These are phyloP conservation scores for Volucella inanis DNA, from an alignment of 2,888 invertebrate species.

Conservation along the genomic window DNA sequence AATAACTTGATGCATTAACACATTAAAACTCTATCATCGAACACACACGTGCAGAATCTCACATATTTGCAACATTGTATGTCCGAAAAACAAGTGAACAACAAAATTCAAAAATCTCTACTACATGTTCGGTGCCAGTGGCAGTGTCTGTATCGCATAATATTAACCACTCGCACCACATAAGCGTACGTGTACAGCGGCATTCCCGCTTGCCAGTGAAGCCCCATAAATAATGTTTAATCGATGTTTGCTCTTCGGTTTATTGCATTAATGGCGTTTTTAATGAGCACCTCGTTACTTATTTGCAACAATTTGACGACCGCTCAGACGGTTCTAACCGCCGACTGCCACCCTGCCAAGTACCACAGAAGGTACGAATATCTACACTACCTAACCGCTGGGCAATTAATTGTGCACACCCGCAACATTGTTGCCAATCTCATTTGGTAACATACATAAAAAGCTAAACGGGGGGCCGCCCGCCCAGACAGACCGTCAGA, in stretches of 20 bases:
- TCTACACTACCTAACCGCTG: slow-evolving; percentile 14
- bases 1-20: too few relatives aligned
- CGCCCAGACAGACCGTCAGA: slow-evolving; percentile 10
- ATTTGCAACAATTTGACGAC: slow-evolving; percentile 81
- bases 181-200: neutral
- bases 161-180: neutral
- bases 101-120: too few relatives aligned
- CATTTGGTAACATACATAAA: slow-evolving; percentile 80
- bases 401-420: slow-evolving; percentile 81
- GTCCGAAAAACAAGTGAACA: too few relatives aligned
- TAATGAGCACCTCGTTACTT: slow-evolving; percentile 81
- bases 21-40: too few relatives aligned
- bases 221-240: slow-evolving; percentile 83
- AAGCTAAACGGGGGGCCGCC: slow-evolving; percentile 30
- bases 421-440: slow-evolving; percentile 80
- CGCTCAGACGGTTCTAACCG: slow-evolving; percentile 14
- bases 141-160: slow-evolving; percentile 1
- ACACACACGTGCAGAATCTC: too few relatives aligned
- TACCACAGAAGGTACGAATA: neutral
- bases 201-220: slow-evolving; percentile 78
- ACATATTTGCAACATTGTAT: too few relatives aligned
- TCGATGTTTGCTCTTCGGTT: slow-evolving; percentile 83
- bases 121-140: too few relatives aligned
- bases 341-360: neutral
- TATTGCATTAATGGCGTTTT: slow-evolving; percentile 83